Evolutionary conservation across 1,140 invertebrate genomes (phyloP), one percentile per base, ranked within the genome.

Genomic region (Matsumurasca onukii): DNA sequence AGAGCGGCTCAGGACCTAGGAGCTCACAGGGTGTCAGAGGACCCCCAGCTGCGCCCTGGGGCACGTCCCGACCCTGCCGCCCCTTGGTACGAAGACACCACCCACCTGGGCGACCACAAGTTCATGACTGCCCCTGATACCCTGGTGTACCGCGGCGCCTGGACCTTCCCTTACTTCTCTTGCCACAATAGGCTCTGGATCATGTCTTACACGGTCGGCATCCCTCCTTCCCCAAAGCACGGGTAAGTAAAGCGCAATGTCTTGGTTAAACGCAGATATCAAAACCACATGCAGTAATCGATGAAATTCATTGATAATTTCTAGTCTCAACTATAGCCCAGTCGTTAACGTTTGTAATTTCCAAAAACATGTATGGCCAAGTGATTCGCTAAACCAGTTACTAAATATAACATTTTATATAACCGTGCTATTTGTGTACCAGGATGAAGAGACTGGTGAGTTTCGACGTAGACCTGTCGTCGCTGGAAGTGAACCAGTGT

Each of bases 401-500:
- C n/a, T n/a, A n/a, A n/a, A n/a, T n/a, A n/a, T n/a, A n/a, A n/a
- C n/a, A n/a, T n/a, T n/a, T n/a, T n/a, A n/a, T n/a, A n/a, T n/a
- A n/a, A n/a, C n/a, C n/a, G n/a, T n/a, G n/a, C n/a, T n/a, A n/a
- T n/a, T n/a, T n/a, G n/a, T n/a, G n/a, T 77, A 81, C 63, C 81
- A 89, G 87, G 49, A 76, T 87, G 73, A 88, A 87, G 75, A 91
- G 91, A 63, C 87, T 93, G 75, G 82, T 94, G 34, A 92, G 90
- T 69, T 82, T 94, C 62, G 92, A 95, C 79, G 87, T 95, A 72
- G 91, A 95, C 78, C 83, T 95, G 74, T 91, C 90, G 51, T 82
- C 85, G 59, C 80, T 95, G 73, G 90, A 94, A 76, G 86, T 95
- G 67, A 94, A 95, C 80, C 93, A 95, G 76, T 95, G 93, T 77